Evolutionary conservation across 2,797 vertebrate genomes (phyloP), one percentile per base, ranked within the genome.

Genomic region (Lithobates sylvaticus): DNA sequence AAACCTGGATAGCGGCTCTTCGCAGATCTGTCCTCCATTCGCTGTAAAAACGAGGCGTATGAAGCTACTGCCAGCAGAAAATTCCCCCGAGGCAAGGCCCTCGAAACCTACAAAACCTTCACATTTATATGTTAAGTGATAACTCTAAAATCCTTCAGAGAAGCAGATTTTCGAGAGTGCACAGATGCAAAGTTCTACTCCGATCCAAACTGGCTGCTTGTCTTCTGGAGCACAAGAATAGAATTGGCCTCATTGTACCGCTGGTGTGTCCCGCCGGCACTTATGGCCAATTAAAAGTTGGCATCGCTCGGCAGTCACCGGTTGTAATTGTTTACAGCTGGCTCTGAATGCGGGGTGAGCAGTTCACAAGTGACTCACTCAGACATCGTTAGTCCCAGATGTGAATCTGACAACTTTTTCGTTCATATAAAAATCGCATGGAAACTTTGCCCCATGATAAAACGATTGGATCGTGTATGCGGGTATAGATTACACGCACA

Each of bases 261-360:
- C 26, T 58, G 79, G 54, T 21, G 54, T 36, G 4, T 81, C 79
- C 79, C 79, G 39, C 50, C 34, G 71, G 79, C 79, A 50, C 79
- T 81, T 81, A 81, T 73, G 79, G 79, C 69, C 79, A 81, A 81
- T 81, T 81, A 81, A 81, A 72, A 81, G 68, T 69, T 81, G 79
- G 79, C 79, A 81, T 58, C 21, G 10, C 50, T 61, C 69, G 16
- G 79, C 79, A 81, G 79, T 61, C 79, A 32, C 69, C 69, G 50
- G 71, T 54, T 39, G 69, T 81, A 81, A 81, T 71, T 72, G 79
- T 81, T 61, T 72, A 81, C 79, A 81, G 79, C 79, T 81, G 79
- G 79, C 79, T 81, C 69, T 34, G 69, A 81, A 16, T 8, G 69
- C 79, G 79, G 79, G 79, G 79, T 81, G 79, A 81, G 68, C 69